Evolutionary conservation across 2,797 vertebrate genomes (phyloP), one percentile per base, ranked within the genome.

Genomic region (Cephalopachus bancanus): DNA sequence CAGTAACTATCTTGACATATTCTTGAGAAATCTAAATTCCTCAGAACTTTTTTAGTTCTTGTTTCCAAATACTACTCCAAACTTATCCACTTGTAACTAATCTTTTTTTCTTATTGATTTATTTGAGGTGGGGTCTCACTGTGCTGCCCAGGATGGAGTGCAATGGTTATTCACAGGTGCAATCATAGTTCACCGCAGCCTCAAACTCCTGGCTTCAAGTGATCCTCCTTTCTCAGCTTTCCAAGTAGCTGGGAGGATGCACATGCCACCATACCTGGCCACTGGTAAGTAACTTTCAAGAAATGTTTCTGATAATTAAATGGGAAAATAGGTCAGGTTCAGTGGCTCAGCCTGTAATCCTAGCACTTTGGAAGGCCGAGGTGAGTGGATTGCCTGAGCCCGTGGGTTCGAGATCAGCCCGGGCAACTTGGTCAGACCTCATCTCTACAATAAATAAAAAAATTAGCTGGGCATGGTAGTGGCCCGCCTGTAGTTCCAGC

Each of bases 21-120:
- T 37, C 64, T 83, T 78, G 53, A 92, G 53, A 90, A 28, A 87
- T 11, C 10, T 86, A 11, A n/a, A 83, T 85, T 89, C 24, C 89
- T 95, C n/a, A 76, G 24, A 84, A 78, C 53, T 33, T 81, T 59
- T 91, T 17, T 37, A 55, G 37, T 74, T 94, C 87, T 24, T 57
- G 10, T 93, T 84, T 75, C 81, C 65, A 94, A 92, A 85, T 76
- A 91, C 28, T 79, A 69, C 3, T n/a, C 49, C 30, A 79, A 80
- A 33, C 4, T 9, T 72, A 78, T 74, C 33, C 53, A 95, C 30
- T 51, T 94, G 51, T 55, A 44, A 37, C 30, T 72, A 72, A 44
- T 72, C 33, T 71, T 71, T n/a, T 71, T 71, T 20, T 71, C 33
- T 71, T 37, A 8, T 69, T 69, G n/a, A 9, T 69, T 69, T 33